Conservation (phyloP, 2,113 vertebrate genomes). For the Chloropsis hardwickii region DNA sequence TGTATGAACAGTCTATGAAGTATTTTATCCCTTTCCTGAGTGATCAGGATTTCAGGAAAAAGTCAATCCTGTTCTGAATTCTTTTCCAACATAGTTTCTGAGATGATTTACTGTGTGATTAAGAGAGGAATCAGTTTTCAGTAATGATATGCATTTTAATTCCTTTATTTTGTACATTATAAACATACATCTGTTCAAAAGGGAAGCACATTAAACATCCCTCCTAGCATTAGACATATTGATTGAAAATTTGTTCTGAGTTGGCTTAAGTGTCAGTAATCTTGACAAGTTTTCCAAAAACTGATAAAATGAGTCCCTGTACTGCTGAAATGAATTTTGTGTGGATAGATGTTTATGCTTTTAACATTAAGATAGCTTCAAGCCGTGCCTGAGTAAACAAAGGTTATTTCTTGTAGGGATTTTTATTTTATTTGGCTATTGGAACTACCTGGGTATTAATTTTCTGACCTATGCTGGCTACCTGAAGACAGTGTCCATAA, state of each 20-base stretch:
- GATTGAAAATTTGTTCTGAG: constrained; percentile 51
- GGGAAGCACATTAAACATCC: constrained; percentile 22
- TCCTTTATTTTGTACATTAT: not conserved
- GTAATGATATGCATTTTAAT: not conserved
- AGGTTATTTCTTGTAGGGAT: not conserved
- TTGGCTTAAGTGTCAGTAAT: constrained; percentile 45
- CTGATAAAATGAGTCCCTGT: constrained; percentile 46
- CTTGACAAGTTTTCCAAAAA: constrained; percentile 55
- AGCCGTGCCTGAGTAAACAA: not conserved
- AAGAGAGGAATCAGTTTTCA: not conserved
- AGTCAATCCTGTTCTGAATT: not conserved
- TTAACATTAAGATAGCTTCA: not conserved
- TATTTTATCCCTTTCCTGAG: constrained; percentile 14
- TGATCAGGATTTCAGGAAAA: not conserved
- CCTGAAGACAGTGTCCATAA: not conserved
- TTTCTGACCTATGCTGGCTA: not conserved
- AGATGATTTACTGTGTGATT: not conserved
- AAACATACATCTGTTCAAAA: constrained; percentile 21
- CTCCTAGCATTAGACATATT: constrained; percentile 25
- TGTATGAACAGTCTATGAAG: not conserved
- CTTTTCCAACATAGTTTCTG: not conserved
- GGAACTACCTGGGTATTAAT: not conserved
- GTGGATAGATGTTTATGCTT: not conserved
- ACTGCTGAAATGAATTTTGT: constrained; percentile 15
- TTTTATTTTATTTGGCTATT: not conserved